Conservation (phyloP, 1,140 invertebrate genomes). For the Aphelinus certus region DNA sequence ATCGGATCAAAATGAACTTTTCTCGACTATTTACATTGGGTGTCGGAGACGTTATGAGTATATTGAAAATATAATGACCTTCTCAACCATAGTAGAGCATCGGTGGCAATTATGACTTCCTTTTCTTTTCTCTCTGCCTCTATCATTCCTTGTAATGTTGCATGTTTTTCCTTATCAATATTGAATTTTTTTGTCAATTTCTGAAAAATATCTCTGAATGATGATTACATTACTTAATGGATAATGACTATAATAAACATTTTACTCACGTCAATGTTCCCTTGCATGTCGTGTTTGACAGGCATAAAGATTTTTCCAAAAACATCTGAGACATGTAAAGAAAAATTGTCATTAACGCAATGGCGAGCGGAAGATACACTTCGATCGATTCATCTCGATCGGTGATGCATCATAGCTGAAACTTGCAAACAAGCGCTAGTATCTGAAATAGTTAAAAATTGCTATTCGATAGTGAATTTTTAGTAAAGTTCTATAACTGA, state of each 20-base stretch:
- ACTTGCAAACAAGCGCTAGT: too few relatives aligned
- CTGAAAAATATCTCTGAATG: constrained; percentile 57
- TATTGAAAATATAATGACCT: constrained; percentile 61
- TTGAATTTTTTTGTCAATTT: constrained; percentile 72
- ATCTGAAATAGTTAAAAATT: too few relatives aligned
- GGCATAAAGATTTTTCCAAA: constrained; percentile 78
- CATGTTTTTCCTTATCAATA: constrained; percentile 65
- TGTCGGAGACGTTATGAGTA: too few relatives aligned
- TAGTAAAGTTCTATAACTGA: too few relatives aligned
- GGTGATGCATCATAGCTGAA: too few relatives aligned
- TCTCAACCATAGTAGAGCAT: constrained; percentile 75
- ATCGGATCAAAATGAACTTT: too few relatives aligned
- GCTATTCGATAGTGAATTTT: too few relatives aligned
- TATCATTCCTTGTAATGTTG: constrained; percentile 75
- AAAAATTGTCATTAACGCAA: too few relatives aligned
- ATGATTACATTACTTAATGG: constrained; percentile 11
- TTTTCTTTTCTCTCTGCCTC: constrained; percentile 66
- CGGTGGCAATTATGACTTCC: constrained; percentile 63
- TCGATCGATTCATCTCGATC: too few relatives aligned
- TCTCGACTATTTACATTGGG: too few relatives aligned
- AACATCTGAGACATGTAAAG: constrained; percentile 65
- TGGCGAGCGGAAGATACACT: too few relatives aligned
- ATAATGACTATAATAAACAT: not conserved
- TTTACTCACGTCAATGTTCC: constrained; percentile 75
- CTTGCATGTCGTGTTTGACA: constrained; percentile 77